Evolutionary conservation across 2,113 vertebrate genomes (phyloP).

Genomic region (Hippocampus abdominalis): DNA sequence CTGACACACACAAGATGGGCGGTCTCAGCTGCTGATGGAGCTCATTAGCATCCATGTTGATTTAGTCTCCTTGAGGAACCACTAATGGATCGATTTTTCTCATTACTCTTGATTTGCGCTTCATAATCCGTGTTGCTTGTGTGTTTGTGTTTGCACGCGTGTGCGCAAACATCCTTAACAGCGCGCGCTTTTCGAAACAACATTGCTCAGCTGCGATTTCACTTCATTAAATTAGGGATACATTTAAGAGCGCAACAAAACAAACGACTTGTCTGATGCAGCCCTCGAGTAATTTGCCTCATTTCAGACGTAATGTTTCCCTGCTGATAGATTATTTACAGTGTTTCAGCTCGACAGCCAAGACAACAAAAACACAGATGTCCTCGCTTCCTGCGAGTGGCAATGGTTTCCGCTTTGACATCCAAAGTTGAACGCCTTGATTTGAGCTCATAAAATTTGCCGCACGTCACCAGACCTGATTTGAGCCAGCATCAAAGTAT

Average conservation of each 20-base stretch:
- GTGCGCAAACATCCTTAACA: background rate
- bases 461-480: background rate
- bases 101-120: slow-evolving; percentile 46
- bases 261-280: slow-evolving; percentile 16
- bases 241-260: slow-evolving; percentile 13
- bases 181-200: background rate
- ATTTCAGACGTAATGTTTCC: slow-evolving; percentile 8
- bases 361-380: background rate
- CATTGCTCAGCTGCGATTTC: slow-evolving; percentile 11
- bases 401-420: background rate
- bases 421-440: background rate
- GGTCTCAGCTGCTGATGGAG: slow-evolving; percentile 31
- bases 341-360: background rate
- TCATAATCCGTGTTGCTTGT: slow-evolving; percentile 11
- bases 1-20: background rate
- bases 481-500: background rate
- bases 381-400: background rate
- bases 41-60: slow-evolving; percentile 62
- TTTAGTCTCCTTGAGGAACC: slow-evolving; percentile 55
- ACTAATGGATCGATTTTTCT: slow-evolving; percentile 59
- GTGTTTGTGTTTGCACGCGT: background rate
- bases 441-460: background rate
- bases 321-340: slow-evolving; percentile 31
- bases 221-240: background rate
- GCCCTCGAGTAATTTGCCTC: slow-evolving; percentile 2